These are phyloP conservation scores for Mnemiopsis leidyi DNA, from an alignment of 37 sponge, comb jelly and placozoan species.

Conservation along the genomic window DNA sequence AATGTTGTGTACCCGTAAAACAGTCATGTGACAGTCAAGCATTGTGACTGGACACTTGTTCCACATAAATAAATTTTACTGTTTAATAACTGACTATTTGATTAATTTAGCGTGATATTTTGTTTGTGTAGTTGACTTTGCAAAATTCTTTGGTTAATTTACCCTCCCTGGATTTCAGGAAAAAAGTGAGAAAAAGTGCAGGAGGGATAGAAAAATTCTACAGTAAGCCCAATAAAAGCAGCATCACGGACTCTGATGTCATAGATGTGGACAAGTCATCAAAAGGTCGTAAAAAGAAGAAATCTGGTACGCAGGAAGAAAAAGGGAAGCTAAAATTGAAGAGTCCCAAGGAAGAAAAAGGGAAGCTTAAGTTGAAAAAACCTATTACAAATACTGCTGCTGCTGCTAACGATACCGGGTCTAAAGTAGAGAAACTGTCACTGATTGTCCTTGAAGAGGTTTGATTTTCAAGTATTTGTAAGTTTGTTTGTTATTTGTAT, in stretches of 20 bases:
- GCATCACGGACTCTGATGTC: not conserved
- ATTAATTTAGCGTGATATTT: too few relatives aligned
- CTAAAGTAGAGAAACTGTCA: constrained; percentile 53
- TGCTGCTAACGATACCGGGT: not conserved
- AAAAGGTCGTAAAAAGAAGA: not conserved
- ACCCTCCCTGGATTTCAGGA: not conserved
- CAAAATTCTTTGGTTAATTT: too few relatives aligned
- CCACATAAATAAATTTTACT: too few relatives aligned
- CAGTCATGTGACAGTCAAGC: too few relatives aligned
- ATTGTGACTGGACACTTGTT: too few relatives aligned
- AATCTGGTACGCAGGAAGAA: not conserved
- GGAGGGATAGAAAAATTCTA: not conserved
- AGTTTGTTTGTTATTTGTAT: not conserved
- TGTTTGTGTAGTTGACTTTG: too few relatives aligned
- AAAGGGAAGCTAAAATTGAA: not conserved
- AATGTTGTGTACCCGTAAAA: too few relatives aligned
- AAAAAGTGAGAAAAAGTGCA: not conserved
- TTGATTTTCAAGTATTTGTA: not conserved
- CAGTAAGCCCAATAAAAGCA: not conserved
- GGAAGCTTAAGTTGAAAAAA: not conserved
- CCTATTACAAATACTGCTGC: not conserved
- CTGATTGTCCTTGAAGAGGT: constrained; percentile 56
- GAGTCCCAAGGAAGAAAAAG: not conserved
- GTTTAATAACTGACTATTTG: too few relatives aligned
- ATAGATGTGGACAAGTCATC: constrained; percentile 25